A percentile compares a stretch with the other conserved stretches of the same genome.
Evolutionary conservation across 64 coral and sea anemone species (phyloP).

Genomic region (Pocillopora verrucosa): DNA sequence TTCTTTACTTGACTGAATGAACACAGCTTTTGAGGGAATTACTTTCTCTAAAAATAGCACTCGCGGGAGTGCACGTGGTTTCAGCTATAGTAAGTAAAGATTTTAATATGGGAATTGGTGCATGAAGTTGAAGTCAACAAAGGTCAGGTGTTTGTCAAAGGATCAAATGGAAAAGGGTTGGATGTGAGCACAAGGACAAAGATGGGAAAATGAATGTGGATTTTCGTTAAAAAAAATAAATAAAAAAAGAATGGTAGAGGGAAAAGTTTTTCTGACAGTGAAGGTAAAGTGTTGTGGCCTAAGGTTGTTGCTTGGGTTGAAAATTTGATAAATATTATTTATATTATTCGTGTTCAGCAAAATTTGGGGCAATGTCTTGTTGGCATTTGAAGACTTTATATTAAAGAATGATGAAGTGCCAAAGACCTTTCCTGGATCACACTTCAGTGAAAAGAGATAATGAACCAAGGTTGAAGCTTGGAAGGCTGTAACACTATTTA

Average conservation of each 20-base stretch:
- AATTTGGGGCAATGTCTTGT: slow-evolving; percentile 24
- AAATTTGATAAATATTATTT: slow-evolving; percentile 27
- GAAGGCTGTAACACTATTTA: not conserved
- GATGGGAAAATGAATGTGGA: not conserved
- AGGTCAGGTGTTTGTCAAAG: slow-evolving; percentile 17
- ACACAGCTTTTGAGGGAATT: too few relatives aligned
- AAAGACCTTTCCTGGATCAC: slow-evolving; percentile 8
- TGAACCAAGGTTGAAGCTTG: slow-evolving; percentile 12
- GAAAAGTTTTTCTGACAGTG: slow-evolving; percentile 24
- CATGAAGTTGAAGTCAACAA: slow-evolving; percentile 10
- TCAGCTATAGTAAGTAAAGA: slow-evolving; percentile 5
- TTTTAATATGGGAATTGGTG: slow-evolving; percentile 32
- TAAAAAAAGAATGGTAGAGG: not conserved
- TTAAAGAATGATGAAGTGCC: slow-evolving; percentile 24
- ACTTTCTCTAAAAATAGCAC: not conserved
- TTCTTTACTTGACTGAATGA: too few relatives aligned
- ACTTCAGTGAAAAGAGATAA: slow-evolving; percentile 26
- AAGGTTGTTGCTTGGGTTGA: slow-evolving; percentile 18
- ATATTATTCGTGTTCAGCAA: slow-evolving; percentile 9
- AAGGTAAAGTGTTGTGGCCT: slow-evolving; percentile 16
- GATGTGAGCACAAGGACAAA: slow-evolving; percentile 15
- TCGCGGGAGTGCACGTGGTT: not conserved
- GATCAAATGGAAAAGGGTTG: slow-evolving; percentile 9
- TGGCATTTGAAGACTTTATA: slow-evolving; percentile 24
- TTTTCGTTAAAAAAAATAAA: not conserved